Evolutionary conservation across 2,888 invertebrate genomes (phyloP).

Genomic region (Byasa hedistus): DNA sequence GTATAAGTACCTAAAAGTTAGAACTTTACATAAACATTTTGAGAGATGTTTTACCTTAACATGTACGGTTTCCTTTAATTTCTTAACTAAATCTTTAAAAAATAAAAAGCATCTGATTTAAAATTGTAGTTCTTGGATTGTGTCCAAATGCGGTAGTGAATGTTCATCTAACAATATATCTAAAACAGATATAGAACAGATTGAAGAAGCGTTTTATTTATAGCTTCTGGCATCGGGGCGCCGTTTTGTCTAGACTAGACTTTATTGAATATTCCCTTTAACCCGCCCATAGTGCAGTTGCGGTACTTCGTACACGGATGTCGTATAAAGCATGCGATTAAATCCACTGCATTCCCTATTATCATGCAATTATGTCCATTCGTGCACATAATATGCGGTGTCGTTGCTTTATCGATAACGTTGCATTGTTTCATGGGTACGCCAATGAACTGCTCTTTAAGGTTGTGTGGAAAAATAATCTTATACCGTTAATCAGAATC

Average conservation of each 20-base stretch:
- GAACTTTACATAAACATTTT: no score
- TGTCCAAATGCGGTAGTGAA: conserved; percentile 46
- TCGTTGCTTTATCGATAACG: conserved; percentile 10
- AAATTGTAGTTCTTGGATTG: conserved; percentile 38
- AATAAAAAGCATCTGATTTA: neutral
- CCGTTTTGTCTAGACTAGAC: conserved; percentile 61
- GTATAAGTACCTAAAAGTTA: no score
- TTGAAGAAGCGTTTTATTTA: conserved; percentile 50
- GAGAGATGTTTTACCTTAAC: no score
- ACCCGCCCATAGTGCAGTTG: conserved; percentile 37
- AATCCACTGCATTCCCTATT: conserved; percentile 21
- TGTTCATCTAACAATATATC: conserved; percentile 39
- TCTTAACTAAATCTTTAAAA: no score
- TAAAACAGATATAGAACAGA: conserved; percentile 46
- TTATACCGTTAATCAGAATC: neutral
- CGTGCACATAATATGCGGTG: conserved; percentile 21
- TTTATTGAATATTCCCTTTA: conserved; percentile 49
- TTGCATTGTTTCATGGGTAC: conserved; percentile 17
- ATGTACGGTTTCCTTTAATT: no score
- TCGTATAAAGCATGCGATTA: conserved; percentile 22
- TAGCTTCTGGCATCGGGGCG: conserved; percentile 51
- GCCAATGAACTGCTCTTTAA: conserved; percentile 1
- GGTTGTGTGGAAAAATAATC: neutral
- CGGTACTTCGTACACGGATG: conserved; percentile 21
- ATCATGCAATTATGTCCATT: conserved; percentile 28